A percentile compares a stretch with the other conserved stretches of the same genome.
phyloP scores from a whole-genome alignment of 2,113 vertebrate genomes.

The Barbus barbus region DNA sequence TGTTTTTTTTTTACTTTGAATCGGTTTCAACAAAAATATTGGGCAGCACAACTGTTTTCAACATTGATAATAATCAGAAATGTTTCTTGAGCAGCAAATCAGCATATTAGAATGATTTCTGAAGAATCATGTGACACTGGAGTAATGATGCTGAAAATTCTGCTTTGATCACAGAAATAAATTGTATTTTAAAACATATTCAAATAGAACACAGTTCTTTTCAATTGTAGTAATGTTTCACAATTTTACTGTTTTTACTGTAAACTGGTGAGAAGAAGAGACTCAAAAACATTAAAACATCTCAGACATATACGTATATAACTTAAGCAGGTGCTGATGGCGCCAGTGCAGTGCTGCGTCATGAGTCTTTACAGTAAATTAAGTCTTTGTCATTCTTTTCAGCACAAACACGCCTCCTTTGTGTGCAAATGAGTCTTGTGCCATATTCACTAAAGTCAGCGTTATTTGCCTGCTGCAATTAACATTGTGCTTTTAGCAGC shows the following conservation, averaged over 20 bases:
- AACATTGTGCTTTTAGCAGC: not conserved
- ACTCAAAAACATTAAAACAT: not conserved
- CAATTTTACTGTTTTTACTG: not conserved
- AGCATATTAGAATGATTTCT: too few relatives aligned
- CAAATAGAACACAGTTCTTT: not conserved
- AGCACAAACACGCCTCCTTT: not conserved
- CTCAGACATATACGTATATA: too few relatives aligned
- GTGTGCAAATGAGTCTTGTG: slow-evolving; percentile 13
- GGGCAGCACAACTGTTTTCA: too few relatives aligned
- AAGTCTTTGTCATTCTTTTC: slow-evolving; percentile 10
- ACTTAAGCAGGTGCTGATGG: not conserved
- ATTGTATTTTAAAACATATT: not conserved
- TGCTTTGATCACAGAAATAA: not conserved
- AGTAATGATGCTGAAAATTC: too few relatives aligned
- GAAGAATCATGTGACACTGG: too few relatives aligned
- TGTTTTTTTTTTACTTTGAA: too few relatives aligned
- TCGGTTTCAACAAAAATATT: not conserved
- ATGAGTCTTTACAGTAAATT: not conserved
- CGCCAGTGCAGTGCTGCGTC: not conserved
- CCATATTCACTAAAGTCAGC: not conserved
- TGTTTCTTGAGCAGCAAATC: too few relatives aligned
- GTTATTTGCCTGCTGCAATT: not conserved
- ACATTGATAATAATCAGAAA: too few relatives aligned
- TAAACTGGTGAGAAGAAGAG: not conserved
- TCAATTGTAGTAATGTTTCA: not conserved